Evolutionary conservation across 2,113 vertebrate genomes (phyloP), one percentile per base, ranked within the genome.

Genomic region (Nannospalax galili): DNA sequence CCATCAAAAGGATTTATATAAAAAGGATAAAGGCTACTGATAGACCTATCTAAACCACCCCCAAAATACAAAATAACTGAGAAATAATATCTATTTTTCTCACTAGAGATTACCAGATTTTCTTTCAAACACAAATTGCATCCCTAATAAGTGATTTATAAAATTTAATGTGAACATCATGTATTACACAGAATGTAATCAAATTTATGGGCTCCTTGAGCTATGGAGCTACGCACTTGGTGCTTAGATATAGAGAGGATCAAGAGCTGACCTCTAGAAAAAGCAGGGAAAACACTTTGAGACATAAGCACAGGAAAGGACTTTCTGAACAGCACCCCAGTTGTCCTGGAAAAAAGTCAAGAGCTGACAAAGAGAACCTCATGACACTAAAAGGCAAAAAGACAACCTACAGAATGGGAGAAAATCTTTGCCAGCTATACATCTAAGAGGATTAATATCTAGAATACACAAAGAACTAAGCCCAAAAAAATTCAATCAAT

Each of bases 121-220:
- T 58, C 78, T 90, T 94, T 89, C 78, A 85, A 72, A 30, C 88
- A 6, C 10, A 96, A 92, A 92, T 16, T 72, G 75, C 1, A 74
- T 64, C 19, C 14, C 32, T 60, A 90, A 30, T 32, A 85, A 67
- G 64, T 77, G 52, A 62, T 30, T 64, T 80, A 74, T 42, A 94
- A 67, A 75, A 78, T 32, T 91, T 48, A 79, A 69, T 77, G 28
- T 42, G 22, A 56, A 65, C 1, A 35, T 85, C 52, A 82, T 40
- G 12, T 28, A 93, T 37, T 35, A 73, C 58, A 89, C 5, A 62
- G 58, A 77, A 64, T 84, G 15, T 70, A 48, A 88, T 52, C 56
- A 70, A 89, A n/a, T 40, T 56, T 48, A 70, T 3, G 7, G 45
- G 52, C 90, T 7, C 3, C 37, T 80, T 45, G 14, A 69, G 16